Conservation (phyloP, 2,797 vertebrate genomes). For the Brachyalestes nurse region DNA sequence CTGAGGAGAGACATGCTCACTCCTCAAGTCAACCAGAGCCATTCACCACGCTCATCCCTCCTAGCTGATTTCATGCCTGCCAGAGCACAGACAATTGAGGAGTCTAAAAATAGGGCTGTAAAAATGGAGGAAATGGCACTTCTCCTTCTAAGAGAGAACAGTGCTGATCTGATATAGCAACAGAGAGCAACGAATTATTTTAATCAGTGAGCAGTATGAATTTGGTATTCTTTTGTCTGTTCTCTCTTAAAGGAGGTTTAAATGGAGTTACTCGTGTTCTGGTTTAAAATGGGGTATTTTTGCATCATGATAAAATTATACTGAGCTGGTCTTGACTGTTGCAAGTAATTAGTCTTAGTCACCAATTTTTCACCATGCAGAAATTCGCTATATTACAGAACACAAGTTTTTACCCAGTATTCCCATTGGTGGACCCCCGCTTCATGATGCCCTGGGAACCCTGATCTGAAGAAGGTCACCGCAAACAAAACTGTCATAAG, state of each 20-base stretch:
- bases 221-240: neutral
- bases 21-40: constrained; percentile 24
- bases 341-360: too few relatives aligned
- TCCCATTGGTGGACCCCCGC: too few relatives aligned
- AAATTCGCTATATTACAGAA: too few relatives aligned
- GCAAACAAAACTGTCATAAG: too few relatives aligned
- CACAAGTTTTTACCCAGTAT: too few relatives aligned
- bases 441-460: too few relatives aligned
- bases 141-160: constrained; percentile 8
- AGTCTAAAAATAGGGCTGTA: constrained; percentile 45
- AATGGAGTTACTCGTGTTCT: neutral
- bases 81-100: constrained; percentile 44
- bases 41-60: constrained; percentile 23
- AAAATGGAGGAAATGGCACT: constrained; percentile 20
- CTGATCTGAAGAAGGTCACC: too few relatives aligned
- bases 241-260: neutral
- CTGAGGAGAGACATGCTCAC: constrained; percentile 8
- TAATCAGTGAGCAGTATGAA: constrained; percentile 7
- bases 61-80: constrained; percentile 41
- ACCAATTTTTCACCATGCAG: too few relatives aligned
- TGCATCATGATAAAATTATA: too few relatives aligned
- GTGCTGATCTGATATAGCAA: constrained; percentile 24
- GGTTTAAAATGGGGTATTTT: too few relatives aligned
- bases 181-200: neutral
- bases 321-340: too few relatives aligned